Base-by-base conservation (phyloP, 2,113 vertebrate genomes). In the Xiphophorus maculatus region DNA sequence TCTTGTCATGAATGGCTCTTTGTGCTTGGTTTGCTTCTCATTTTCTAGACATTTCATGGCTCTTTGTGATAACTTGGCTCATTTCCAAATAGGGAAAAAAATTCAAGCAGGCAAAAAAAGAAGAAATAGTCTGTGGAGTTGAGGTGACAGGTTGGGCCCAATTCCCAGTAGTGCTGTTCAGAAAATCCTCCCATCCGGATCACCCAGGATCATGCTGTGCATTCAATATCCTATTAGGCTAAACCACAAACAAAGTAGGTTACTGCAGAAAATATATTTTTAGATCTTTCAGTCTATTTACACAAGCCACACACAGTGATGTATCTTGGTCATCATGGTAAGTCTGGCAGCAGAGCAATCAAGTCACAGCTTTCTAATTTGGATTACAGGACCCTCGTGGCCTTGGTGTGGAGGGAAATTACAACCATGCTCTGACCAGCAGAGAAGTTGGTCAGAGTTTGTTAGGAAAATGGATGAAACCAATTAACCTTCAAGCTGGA, bases 361-460 rank as follows among this genome's bases (percentile, higher is more conserved):
- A 79, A 79, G 58, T 76, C 72, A 51, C 48, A 72, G 62, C 65
- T 83, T 62, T 71, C 60, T 67, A 65, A 82, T 80, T 77, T 71
- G 69, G 74, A 64, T 77, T 70, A 79, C 72, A 76, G 82, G 29
- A 27, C 65, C 54, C 63, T 11, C 33, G 58, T 67, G 69, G 19
- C 71, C 77, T 80, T 81, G 61, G 77, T 83, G 64, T 62, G 25
- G 42, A 84, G 19, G 40, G 66, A 80, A 85, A 80, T 83, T 67
- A 80, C 48, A 78, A 72, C 72, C 71, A 74, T 25, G 51, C 60
- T 5, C 35, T 37, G 35, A 37, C 35, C 35, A 37, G 10, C 35
- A 37, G 10, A 37, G 35, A 37, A 37, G 35, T 37, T 37, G 35
- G 35, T 37, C 35, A 37, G 35, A 37, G 35, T 13, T 44, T 44